A percentile compares a stretch with the other conserved stretches of the same genome.
phyloP scores from a whole-genome alignment of 2,888 invertebrate species.

The Lutraria lutraria region DNA sequence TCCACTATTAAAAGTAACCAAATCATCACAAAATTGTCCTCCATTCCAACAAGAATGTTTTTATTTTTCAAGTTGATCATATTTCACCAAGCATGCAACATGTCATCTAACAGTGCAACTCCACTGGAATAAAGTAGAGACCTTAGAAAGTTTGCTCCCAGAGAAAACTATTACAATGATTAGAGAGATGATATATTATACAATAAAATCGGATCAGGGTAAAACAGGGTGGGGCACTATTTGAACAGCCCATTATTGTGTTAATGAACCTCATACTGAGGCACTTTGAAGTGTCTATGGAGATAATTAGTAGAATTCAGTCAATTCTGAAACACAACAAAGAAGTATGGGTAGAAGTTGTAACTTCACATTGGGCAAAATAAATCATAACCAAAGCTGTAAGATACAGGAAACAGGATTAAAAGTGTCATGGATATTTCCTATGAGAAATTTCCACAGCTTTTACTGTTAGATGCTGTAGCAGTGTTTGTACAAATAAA shows the following conservation, averaged over 20 bases:
- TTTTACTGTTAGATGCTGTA: too few species aligned
- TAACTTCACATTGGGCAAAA: too few species aligned
- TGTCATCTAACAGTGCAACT: not conserved
- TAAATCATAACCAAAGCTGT: too few species aligned
- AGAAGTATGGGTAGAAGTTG: too few species aligned
- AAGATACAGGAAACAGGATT: too few species aligned
- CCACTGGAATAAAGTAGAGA: not conserved
- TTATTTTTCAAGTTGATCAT: not conserved
- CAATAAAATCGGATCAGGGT: not conserved
- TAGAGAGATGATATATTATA: not conserved
- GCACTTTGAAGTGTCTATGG: not conserved
- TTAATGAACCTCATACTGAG: not conserved
- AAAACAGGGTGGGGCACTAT: too few species aligned
- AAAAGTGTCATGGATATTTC: too few species aligned
- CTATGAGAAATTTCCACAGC: too few species aligned
- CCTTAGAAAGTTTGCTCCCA: not conserved
- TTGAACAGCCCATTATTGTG: not conserved
- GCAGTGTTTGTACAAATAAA: too few species aligned
- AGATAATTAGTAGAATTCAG: not conserved
- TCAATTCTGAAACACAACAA: too few species aligned
- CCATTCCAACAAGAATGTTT: not conserved
- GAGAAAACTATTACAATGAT: not conserved
- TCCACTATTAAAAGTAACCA: not conserved
- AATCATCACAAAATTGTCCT: not conserved
- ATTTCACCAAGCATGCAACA: conserved; percentile 19